phyloP scores from a whole-genome alignment of 1,140 invertebrate genomes.

The Frieseomelitta varia region DNA sequence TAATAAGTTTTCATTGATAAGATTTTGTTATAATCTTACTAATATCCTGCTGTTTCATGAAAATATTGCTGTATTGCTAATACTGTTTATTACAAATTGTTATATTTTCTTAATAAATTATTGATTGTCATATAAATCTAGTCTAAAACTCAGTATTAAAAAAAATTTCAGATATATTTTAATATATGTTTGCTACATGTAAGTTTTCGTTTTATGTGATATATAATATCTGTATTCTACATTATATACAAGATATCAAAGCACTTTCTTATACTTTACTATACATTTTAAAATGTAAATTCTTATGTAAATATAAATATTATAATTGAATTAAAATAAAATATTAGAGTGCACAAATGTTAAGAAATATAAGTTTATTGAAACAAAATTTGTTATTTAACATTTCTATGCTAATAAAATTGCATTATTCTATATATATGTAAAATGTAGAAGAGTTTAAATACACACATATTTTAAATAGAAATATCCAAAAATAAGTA shows the following conservation, averaged over 20 bases:
- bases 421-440: not conserved
- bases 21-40: not conserved
- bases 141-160: constrained; percentile 37
- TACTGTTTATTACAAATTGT: not conserved
- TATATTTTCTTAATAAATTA: not conserved
- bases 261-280: not conserved
- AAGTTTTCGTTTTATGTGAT: not conserved
- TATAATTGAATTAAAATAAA: not conserved
- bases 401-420: constrained; percentile 9
- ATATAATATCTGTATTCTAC: not conserved
- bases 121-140: constrained; percentile 4
- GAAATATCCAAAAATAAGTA: not conserved
- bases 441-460: not conserved
- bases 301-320: constrained; percentile 11
- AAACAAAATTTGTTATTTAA: not conserved
- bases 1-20: not conserved
- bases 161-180: not conserved
- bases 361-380: not conserved
- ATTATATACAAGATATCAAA: constrained; percentile 7
- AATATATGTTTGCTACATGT: not conserved
- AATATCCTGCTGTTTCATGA: not conserved
- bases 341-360: constrained; percentile 14
- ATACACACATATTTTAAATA: not conserved
- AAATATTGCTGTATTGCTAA: not conserved
- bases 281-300: not conserved